Evolutionary conservation across 2,888 invertebrate species (phyloP).

Genomic region (Drosophila phalerata): DNA sequence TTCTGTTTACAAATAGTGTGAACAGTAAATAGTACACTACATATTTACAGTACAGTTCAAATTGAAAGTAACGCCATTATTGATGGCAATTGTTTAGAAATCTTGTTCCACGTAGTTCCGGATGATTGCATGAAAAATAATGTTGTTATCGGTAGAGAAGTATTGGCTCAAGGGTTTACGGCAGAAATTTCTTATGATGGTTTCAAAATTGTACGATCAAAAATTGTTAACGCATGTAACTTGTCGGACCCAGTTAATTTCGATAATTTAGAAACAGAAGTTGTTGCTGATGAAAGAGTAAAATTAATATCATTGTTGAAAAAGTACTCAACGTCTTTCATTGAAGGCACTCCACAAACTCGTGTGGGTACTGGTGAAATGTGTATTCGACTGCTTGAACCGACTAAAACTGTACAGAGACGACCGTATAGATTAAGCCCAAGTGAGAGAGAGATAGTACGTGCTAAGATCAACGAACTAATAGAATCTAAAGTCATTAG

Average conservation of each 20-base stretch:
- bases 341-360: constrained; percentile 19
- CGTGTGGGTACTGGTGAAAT: constrained; percentile 16
- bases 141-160: constrained; percentile 30
- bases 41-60: not conserved
- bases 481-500: constrained; percentile 27
- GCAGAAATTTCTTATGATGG: constrained; percentile 18
- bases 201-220: constrained; percentile 28
- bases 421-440: constrained; percentile 17
- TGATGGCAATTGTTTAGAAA: constrained; percentile 21
- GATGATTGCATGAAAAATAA: constrained; percentile 23
- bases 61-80: not conserved
- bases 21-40: no score
- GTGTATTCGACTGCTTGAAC: constrained; percentile 17
- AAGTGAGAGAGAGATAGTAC: constrained; percentile 27
- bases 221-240: constrained; percentile 19
- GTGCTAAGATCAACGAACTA: constrained; percentile 25
- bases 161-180: constrained; percentile 23
- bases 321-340: constrained; percentile 9
- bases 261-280: no score
- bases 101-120: constrained; percentile 11
- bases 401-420: constrained; percentile 22
- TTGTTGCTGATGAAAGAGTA: not conserved
- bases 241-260: constrained; percentile 11
- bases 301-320: constrained; percentile 31
- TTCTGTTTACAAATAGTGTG: no score